Base-by-base conservation (phyloP, 2,797 vertebrate genomes). In the Gymnodraco acuticeps region DNA sequence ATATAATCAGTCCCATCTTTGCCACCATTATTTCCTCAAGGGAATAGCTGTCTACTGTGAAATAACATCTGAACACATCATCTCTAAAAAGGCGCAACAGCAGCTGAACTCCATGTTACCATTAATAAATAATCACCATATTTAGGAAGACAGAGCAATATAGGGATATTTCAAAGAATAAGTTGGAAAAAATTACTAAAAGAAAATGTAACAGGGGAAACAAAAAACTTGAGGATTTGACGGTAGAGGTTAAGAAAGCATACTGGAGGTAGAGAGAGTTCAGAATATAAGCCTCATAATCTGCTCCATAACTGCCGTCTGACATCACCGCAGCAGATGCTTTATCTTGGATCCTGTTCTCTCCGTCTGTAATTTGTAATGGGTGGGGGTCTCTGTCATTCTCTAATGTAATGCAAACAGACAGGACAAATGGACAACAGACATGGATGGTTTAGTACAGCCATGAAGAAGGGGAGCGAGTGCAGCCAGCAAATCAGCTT, bases 241-340 rank as follows among this genome's bases (percentile, higher is more conserved):
- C 48, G 63, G 43, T 67, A 79, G 66, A 80, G 73, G 84, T 78
- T 70, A 80, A 66, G 66, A 72, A 56, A 81, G 65, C 53, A 74
- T 75, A 76, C 63, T 47, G 64, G 65, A 82, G 73, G 62, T 77
- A 77, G 67, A 50, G 47, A 38, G 6, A 72, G 77, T 87, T 86
- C 58, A 78, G 74, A 73, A 69, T 48, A 48, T 83, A 83, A 90
- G 75, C 81, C 74, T 76, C 62, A 68, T 88, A 83, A 90, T 88
- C 88, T 87, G 78, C 82, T 80, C 83, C 84, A 86, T 90, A 89
- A 87, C 85, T 85, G 86, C 84, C 84, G 75, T 84, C 81, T 90
- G 87, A 89, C 81, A 89, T 91, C 90, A 90, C 72, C 45, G 70
- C 70, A 85, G 83, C 83, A 91, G 85, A 88, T 87, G 87, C 76